These are phyloP conservation scores for Emberiza fucata DNA, from an alignment of 2,113 vertebrate species.

Conservation along the genomic window DNA sequence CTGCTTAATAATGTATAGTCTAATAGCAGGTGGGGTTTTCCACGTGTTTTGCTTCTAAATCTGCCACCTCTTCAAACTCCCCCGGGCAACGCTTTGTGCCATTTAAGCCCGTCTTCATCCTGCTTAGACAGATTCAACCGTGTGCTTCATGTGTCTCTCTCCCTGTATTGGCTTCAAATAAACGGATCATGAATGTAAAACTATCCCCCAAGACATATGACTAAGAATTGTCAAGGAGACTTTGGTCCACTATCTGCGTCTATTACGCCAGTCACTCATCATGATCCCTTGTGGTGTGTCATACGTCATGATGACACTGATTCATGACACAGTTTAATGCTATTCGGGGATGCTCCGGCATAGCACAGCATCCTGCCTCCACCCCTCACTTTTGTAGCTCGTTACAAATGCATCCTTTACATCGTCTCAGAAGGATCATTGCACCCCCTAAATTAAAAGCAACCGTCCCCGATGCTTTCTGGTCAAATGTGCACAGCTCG, in stretches of 20 bases:
- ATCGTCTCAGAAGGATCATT: not conserved
- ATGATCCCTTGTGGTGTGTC: not conserved
- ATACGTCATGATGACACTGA: conserved; percentile 39
- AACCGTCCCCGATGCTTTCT: not conserved
- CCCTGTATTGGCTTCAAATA: not conserved
- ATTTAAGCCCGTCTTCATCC: not conserved
- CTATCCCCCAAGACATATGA: conserved; percentile 14
- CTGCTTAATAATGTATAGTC: not conserved
- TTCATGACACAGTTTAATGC: conserved; percentile 36
- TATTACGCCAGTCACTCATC: conserved; percentile 28
- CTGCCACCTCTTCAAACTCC: not conserved
- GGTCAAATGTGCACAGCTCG: not conserved
- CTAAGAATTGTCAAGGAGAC: conserved; percentile 40
- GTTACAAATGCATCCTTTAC: not conserved
- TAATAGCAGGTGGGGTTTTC: not conserved
- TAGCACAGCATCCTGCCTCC: not conserved
- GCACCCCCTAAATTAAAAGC: not conserved
- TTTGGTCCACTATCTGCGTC: conserved; percentile 44
- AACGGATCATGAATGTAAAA: conserved; percentile 42
- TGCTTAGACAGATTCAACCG: not conserved
- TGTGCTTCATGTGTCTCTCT: not conserved
- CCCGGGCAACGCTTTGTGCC: not conserved
- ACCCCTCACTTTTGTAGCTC: not conserved
- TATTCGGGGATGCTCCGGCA: not conserved
- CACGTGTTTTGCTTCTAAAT: not conserved